These are phyloP conservation scores for Parotia lawesii DNA, from an alignment of 2,113 vertebrate genomes.

Conservation along the genomic window DNA sequence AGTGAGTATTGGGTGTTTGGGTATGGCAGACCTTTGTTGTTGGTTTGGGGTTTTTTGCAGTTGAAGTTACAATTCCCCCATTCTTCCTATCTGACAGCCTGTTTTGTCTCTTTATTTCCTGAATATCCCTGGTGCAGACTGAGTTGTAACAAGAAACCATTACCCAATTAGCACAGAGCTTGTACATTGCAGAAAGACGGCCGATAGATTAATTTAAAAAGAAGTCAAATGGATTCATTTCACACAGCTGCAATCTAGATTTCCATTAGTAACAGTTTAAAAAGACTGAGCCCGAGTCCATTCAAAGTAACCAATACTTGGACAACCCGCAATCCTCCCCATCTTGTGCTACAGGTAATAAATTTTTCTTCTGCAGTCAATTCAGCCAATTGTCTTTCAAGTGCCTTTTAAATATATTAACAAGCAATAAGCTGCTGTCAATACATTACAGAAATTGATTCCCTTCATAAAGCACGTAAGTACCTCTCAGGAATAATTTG, in stretches of 20 bases:
- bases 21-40: neutral
- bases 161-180: neutral
- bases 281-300: neutral
- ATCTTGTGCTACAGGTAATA: neutral
- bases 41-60: neutral
- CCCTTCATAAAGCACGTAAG: neutral
- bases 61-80: accelerated
- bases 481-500: neutral
- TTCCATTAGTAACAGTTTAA: neutral
- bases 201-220: neutral
- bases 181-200: neutral
- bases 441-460: neutral
- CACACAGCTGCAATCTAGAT: neutral
- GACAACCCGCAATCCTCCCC: neutral
- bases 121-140: neutral
- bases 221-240: neutral
- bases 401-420: neutral
- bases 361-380: neutral
- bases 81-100: neutral
- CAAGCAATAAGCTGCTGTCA: neutral
- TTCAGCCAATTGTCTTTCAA: neutral
- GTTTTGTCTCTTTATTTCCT: neutral
- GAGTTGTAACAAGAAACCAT: neutral
- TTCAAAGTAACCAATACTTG: neutral
- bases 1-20: neutral